Conservation (phyloP, 37 sponge, comb jelly and placozoan species). For the Spongia lamella region DNA sequence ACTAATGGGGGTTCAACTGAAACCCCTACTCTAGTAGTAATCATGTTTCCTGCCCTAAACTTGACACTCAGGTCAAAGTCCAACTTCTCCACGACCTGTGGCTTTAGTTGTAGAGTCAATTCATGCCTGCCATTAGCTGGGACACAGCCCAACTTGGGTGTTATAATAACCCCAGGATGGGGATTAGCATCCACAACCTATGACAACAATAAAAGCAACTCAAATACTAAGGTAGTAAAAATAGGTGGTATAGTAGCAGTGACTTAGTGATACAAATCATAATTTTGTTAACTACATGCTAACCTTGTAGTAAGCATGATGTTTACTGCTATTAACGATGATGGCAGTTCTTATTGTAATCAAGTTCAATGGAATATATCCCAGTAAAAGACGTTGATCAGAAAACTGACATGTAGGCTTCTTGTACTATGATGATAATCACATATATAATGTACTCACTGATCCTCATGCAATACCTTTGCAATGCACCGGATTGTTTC, state of each 20-base stretch:
- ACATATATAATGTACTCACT: background rate
- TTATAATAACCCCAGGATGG: slow-evolving; percentile 50
- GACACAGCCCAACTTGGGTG: slow-evolving; percentile 71
- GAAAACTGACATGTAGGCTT: slow-evolving; percentile 32
- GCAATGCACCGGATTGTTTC: slow-evolving; percentile 18
- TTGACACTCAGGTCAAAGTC: slow-evolving; percentile 61
- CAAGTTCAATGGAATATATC: slow-evolving; percentile 66
- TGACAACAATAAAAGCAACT: no score
- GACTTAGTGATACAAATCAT: no score
- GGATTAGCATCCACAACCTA: slow-evolving; percentile 35
- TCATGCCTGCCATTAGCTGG: slow-evolving; percentile 68
- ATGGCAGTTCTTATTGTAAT: slow-evolving; percentile 27
- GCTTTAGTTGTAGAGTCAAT: slow-evolving; percentile 42
- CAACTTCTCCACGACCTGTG: slow-evolving; percentile 46
- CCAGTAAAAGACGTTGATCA: slow-evolving; percentile 60
- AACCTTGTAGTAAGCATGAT: slow-evolving; percentile 56
- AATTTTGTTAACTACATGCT: no score
- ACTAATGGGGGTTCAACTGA: slow-evolving; percentile 72
- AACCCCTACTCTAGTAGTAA: slow-evolving; percentile 61
- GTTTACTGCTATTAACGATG: slow-evolving; percentile 59
- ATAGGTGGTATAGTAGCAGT: no score
- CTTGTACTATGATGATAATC: slow-evolving; percentile 29
- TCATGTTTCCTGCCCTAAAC: slow-evolving; percentile 56
- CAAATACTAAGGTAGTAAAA: no score
- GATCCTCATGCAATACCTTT: slow-evolving; percentile 16